These are phyloP conservation scores for Taxidea taxus DNA, from an alignment of 2,113 vertebrate species.

Conservation along the genomic window DNA sequence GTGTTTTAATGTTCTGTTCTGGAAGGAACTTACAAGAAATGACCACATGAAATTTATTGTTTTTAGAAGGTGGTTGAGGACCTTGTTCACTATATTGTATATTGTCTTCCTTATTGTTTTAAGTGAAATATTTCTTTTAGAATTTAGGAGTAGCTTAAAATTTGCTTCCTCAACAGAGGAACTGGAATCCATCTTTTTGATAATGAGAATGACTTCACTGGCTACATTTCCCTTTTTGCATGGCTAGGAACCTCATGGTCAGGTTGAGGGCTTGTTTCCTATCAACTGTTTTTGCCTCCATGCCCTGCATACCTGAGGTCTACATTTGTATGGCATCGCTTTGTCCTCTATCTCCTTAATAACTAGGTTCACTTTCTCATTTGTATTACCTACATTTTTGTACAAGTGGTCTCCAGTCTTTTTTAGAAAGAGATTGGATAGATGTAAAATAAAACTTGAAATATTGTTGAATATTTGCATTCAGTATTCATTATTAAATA, in stretches of 20 bases:
- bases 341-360: not conserved
- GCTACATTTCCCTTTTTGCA: not conserved
- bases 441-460: slow-evolving; percentile 15
- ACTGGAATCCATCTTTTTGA: not conserved
- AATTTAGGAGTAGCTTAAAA: not conserved
- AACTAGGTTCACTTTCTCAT: not conserved
- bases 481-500: not conserved
- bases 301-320: not conserved
- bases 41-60: not conserved
- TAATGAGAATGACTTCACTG: not conserved
- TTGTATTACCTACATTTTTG: not conserved
- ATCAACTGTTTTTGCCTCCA: not conserved
- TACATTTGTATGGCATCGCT: not conserved
- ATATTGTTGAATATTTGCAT: not conserved
- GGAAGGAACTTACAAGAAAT: not conserved
- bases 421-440: not conserved
- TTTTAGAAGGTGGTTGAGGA: not conserved
- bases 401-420: not conserved
- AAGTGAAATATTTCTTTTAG: not conserved
- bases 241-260: not conserved
- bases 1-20: not conserved
- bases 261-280: not conserved
- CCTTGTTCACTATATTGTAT: not conserved
- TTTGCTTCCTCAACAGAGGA: not conserved
- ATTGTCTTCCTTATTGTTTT: not conserved